Conservation (phyloP, 2,113 vertebrate genomes). For the Oxygymnocypris stewartii region DNA sequence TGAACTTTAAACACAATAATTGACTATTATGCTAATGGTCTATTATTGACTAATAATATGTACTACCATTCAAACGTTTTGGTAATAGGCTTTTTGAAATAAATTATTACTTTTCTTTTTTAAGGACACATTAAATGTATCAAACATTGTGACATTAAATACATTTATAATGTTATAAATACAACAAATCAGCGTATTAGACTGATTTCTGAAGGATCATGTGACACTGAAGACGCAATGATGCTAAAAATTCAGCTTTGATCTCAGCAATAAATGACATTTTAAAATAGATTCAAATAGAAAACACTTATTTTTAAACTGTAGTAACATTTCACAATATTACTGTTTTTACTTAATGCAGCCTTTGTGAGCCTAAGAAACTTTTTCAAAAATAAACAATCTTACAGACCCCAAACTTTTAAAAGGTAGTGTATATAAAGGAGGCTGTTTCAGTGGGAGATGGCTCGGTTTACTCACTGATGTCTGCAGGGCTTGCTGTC, state of each 20-base stretch:
- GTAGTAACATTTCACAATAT: too few species aligned
- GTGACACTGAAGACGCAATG: neutral
- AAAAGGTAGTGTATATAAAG: neutral
- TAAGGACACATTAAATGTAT: neutral
- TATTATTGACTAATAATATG: neutral
- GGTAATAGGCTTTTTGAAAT: neutral
- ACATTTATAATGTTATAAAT: too few species aligned
- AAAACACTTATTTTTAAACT: too few species aligned
- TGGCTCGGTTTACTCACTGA: neutral
- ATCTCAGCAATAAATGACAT: too few species aligned
- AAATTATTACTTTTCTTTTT: neutral
- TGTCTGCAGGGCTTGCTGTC: constrained; percentile 82
- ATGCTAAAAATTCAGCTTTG: too few species aligned
- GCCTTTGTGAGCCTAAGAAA: neutral
- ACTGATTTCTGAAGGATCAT: neutral
- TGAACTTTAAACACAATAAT: neutral
- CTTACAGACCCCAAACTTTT: neutral
- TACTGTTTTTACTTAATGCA: neutral
- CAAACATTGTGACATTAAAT: neutral
- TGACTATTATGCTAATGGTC: neutral
- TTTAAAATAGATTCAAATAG: too few species aligned
- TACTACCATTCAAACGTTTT: neutral
- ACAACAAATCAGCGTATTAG: neutral
- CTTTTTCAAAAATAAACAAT: neutral
- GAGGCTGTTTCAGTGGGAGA: neutral